Base-by-base conservation (phyloP, 1,140 invertebrate genomes). In the Hypothenemus hampei region DNA sequence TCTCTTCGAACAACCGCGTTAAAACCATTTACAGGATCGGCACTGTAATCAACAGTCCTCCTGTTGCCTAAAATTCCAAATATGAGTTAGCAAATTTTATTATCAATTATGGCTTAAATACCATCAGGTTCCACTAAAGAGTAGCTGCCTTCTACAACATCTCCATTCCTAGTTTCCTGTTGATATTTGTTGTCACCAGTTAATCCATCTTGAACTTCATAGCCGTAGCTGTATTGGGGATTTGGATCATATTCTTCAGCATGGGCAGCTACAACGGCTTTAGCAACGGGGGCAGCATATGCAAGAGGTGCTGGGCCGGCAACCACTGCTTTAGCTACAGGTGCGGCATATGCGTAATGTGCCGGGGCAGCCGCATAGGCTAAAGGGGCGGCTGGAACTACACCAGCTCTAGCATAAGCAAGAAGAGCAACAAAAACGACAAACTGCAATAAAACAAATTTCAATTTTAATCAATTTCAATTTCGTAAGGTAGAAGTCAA, bases 31-130 rank as follows among this genome's bases (percentile, higher is more conserved):
- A 73, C 59, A 3, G 77, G 73, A 65, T 81, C 79, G 18, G 80
- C 79, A 10, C 81, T 82, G 69, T 86, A 85, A 57, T 83, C 80
- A 1, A 84, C 82, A 8, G 78, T 56, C 40, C 57, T 57, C 16
- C 52, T 57, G 45, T 77, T 78, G 47, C 82, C 83, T 85, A 1
- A 7, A 51, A 39, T 44, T n/a, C 21, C 10, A 41, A 41, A 18
- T 20, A 41, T 1, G 10, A 44, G 10, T 23, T 13, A 8, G 8
- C 15, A 37, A n/a, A n/a, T n/a, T n/a, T n/a, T n/a, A 1, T 19
- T 15, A 1, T 39, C 11, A 39, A 18, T 15, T 39, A n/a, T 18
- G 16, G 10, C 2, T 24, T 13, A 31, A 24, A 29, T 33, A 57
- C 54, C 54, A 33, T 57, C 54, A 20, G 54, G 46, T 8, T 57